phyloP scores from a whole-genome alignment of 2,888 invertebrate genomes.

The Melinaea menophilus region DNA sequence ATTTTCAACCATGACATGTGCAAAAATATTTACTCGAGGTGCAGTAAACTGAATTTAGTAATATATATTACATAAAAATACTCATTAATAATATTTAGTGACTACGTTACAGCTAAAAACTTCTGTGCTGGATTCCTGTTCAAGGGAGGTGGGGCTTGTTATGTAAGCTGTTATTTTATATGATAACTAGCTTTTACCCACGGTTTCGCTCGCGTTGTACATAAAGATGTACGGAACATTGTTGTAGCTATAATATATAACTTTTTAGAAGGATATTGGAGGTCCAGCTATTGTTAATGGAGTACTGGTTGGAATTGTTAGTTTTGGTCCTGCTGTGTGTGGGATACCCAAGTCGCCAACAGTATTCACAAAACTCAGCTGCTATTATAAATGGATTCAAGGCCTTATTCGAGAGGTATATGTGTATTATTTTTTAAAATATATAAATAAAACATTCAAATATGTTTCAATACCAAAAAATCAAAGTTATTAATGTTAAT shows the following conservation, averaged over 20 bases:
- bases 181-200: no score
- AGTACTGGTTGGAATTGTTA: conserved; percentile 43
- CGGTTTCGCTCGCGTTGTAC: no score
- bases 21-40: neutral
- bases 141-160: conserved; percentile 44
- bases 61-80: neutral
- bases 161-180: conserved; percentile 36
- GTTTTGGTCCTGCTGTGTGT: conserved; percentile 46
- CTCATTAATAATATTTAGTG: conserved; percentile 28
- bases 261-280: conserved; percentile 43
- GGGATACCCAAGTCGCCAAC: conserved; percentile 44
- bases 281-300: conserved; percentile 40
- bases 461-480: no score
- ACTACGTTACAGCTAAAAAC: conserved; percentile 38
- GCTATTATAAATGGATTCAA: conserved; percentile 46
- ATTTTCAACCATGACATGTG: neutral
- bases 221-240: neutral
- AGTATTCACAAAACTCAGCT: conserved; percentile 47
- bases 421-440: neutral
- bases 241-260: no score
- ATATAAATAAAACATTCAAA: neutral
- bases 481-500: no score
- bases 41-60: neutral
- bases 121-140: conserved; percentile 45
- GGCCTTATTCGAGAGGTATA: conserved; percentile 39